Evolutionary conservation across 2,888 invertebrate genomes (phyloP), one percentile per base, ranked within the genome.

Genomic region (Drosophila anomalata): DNA sequence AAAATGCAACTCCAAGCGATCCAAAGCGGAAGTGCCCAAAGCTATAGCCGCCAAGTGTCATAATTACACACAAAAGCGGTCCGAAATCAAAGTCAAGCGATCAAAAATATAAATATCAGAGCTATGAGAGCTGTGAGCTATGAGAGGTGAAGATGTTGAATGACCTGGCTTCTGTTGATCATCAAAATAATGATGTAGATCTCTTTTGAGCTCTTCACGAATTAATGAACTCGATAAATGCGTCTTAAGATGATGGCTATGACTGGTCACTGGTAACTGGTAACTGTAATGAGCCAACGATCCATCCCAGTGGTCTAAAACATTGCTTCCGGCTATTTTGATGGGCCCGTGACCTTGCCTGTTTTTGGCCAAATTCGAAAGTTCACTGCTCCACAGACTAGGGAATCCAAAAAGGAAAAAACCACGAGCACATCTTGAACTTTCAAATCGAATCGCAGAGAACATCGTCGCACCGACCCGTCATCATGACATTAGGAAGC

Each of bases 151-250:
- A 29, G 56, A 29, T 29, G 54, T 50, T 70, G 54, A 66, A 54
- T 66, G 72, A 51, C 71, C 62, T 75, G 83, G 77, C 79, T 82
- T 79, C 83, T 85, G 82, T 72, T 72, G 71, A 69, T 82, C 79
- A 67, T 85, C 71, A 68, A 41, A 52, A 59, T 52, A 51, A 22
- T 46, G 33, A 51, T 17, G 36, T 41, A 22, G 20, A 59, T 22
- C 24, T 44, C 44, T 44, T 12, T 22, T 22, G 22, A 33, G 9
- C 67, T 68, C 82, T 83, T 74, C 26, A 85, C 39, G 76, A 65
- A 76, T 78, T 85, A 83, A 85, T 87, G 87, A 83, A 85, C 83
- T 76, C 73, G 9, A 62, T 52, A 57, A 65, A 73, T 60, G 71
- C 75, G 66, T 55, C 51, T 70, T 54, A 47, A 33, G 55, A 52